A percentile compares a stretch with the other conserved stretches of the same genome.
These are phyloP conservation scores for Allygus modestus DNA, from an alignment of 2,888 invertebrate species.

Conservation along the genomic window DNA sequence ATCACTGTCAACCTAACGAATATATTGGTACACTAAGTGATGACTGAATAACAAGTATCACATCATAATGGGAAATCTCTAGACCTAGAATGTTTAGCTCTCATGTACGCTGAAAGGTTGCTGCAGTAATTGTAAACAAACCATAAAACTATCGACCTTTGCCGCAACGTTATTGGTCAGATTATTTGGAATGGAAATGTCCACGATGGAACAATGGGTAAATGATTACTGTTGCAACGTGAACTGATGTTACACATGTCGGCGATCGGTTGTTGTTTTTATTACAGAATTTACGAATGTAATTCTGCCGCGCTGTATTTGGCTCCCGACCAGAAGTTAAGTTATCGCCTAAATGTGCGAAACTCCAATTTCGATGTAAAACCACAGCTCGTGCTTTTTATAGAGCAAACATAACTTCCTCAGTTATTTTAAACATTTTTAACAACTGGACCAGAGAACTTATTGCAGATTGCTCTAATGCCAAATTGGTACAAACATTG, in stretches of 20 bases:
- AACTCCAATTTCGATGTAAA: constrained; percentile 1
- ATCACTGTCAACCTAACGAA: too few species aligned
- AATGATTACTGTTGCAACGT: neutral
- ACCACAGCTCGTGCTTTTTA: constrained; percentile 22
- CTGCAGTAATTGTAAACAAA: constrained; percentile 4
- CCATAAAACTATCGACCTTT: neutral
- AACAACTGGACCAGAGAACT: too few species aligned
- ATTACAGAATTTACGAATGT: constrained; percentile 28
- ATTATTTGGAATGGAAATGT: neutral
- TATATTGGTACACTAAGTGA: too few species aligned
- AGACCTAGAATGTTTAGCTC: too few species aligned
- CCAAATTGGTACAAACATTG: too few species aligned
- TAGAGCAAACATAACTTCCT: neutral
- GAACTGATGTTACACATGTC: neutral
- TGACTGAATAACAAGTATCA: too few species aligned
- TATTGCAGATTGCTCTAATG: too few species aligned
- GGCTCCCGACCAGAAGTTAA: constrained; percentile 10
- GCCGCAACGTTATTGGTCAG: neutral
- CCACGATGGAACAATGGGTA: neutral
- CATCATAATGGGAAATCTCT: too few species aligned
- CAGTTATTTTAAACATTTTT: too few species aligned
- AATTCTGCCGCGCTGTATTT: constrained; percentile 3
- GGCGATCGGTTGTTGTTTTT: constrained; percentile 15
- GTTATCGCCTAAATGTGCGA: constrained; percentile 25
- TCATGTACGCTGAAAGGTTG: too few species aligned